Evolutionary conservation across 2,113 vertebrate species (phyloP).

Genomic region (Glareola pratincola): DNA sequence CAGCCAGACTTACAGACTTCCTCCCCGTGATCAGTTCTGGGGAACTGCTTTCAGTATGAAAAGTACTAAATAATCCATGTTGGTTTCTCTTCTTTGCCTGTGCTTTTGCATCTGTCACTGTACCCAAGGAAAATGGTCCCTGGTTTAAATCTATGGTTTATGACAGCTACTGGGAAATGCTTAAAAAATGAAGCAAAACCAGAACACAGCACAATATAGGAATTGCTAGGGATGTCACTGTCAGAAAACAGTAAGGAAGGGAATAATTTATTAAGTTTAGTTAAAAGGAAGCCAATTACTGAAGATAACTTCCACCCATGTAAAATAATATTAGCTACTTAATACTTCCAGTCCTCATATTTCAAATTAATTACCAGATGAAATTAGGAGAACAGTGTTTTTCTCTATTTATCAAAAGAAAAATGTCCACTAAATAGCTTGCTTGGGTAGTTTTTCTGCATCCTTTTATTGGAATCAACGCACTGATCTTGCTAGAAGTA

Average conservation of each 20-base stretch:
- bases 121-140: neutral
- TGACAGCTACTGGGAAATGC: neutral
- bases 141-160: neutral
- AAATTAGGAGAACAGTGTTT: neutral
- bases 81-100: neutral
- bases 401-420: neutral
- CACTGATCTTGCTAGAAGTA: neutral
- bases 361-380: neutral
- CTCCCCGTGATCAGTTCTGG: neutral
- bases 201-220: neutral
- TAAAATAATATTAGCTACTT: neutral
- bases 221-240: neutral
- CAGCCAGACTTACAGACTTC: neutral
- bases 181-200: neutral
- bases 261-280: neutral
- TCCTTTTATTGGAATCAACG: neutral
- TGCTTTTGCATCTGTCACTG: neutral
- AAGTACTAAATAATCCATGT: neutral
- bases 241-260: neutral
- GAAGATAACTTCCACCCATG: neutral
- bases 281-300: neutral
- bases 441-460: neutral
- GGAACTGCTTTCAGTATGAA: neutral
- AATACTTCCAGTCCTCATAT: neutral
- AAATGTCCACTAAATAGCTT: neutral